phyloP scores from a whole-genome alignment of 1,140 invertebrate genomes.

The Chymomyza costata region DNA sequence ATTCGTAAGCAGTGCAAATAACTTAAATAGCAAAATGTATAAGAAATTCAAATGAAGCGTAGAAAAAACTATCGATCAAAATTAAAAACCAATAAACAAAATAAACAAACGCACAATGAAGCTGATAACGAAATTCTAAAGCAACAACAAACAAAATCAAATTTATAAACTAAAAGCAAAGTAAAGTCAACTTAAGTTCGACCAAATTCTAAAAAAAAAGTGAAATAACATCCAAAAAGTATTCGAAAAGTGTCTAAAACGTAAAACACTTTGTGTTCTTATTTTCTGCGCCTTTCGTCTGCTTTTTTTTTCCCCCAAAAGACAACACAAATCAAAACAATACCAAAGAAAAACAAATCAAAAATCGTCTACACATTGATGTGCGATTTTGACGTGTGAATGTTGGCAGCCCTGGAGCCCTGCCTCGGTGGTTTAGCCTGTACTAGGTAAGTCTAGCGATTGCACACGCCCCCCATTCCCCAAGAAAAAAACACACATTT shows the following conservation, averaged over 20 bases:
- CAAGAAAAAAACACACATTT: conserved; percentile 13
- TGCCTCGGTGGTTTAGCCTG: conserved; percentile 76
- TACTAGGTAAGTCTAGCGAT: conserved; percentile 68
- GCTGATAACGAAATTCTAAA: conserved; percentile 53
- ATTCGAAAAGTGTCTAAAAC: not conserved
- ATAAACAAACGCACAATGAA: conserved; percentile 57
- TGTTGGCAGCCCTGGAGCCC: conserved; percentile 76
- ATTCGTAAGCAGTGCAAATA: conserved; percentile 12
- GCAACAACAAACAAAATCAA: conserved; percentile 17
- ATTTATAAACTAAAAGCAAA: conserved; percentile 9
- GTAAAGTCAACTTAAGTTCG: conserved; percentile 27
- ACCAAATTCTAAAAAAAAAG: conserved; percentile 25
- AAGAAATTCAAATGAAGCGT: conserved; percentile 12
- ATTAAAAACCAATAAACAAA: conserved; percentile 17
- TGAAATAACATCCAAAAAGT: conserved; percentile 25
- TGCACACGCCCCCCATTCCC: too few species aligned
- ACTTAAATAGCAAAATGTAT: conserved; percentile 24
- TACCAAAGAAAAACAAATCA: conserved; percentile 20
- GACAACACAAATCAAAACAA: conserved; percentile 15
- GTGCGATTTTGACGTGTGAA: conserved; percentile 71
- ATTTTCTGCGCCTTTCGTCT: conserved; percentile 1
- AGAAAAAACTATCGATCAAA: conserved; percentile 44
- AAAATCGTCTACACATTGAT: conserved; percentile 68
- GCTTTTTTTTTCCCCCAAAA: too few species aligned
- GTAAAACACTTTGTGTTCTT: conserved; percentile 22